Evolutionary conservation across 2,888 invertebrate species (phyloP).

Genomic region (Mechanitis mazaeus): DNA sequence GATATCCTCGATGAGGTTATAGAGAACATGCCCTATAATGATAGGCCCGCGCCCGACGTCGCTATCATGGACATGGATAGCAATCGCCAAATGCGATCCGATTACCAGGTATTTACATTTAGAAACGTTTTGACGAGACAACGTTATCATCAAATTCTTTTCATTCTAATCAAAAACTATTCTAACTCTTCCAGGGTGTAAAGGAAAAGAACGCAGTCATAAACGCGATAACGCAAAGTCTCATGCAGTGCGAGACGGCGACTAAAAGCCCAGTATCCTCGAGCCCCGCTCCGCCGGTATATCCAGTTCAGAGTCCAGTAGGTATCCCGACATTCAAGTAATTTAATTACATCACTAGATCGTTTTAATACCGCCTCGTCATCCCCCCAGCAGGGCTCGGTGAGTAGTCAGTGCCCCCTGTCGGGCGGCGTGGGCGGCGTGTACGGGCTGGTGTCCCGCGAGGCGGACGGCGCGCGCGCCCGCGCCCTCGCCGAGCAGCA

Average conservation of each 20-base stretch:
- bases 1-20: conserved; percentile 91
- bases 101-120: conserved; percentile 31
- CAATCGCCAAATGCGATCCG: conserved; percentile 35
- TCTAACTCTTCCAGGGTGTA: conserved; percentile 56
- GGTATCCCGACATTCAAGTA: conserved; percentile 31
- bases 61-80: conserved; percentile 41
- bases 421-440: conserved; percentile 31
- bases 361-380: no score
- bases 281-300: conserved; percentile 77
- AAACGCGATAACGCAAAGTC: conserved; percentile 90
- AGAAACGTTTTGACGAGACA: background rate
- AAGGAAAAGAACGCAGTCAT: conserved; percentile 87
- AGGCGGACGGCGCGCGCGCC: conserved; percentile 58
- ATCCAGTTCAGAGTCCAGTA: conserved; percentile 75
- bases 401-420: conserved; percentile 31
- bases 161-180: no score
- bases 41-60: conserved; percentile 51
- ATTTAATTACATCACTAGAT: no score
- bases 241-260: conserved; percentile 89
- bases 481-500: conserved; percentile 77
- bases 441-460: conserved; percentile 34
- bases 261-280: conserved; percentile 77
- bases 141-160: no score
- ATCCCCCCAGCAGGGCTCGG: conserved; percentile 30
- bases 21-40: conserved; percentile 83